A percentile compares a stretch with the other conserved stretches of the same genome.
Evolutionary conservation across 2,113 vertebrate species (phyloP).

Genomic region (Pseudolaguvia tuberculata): DNA sequence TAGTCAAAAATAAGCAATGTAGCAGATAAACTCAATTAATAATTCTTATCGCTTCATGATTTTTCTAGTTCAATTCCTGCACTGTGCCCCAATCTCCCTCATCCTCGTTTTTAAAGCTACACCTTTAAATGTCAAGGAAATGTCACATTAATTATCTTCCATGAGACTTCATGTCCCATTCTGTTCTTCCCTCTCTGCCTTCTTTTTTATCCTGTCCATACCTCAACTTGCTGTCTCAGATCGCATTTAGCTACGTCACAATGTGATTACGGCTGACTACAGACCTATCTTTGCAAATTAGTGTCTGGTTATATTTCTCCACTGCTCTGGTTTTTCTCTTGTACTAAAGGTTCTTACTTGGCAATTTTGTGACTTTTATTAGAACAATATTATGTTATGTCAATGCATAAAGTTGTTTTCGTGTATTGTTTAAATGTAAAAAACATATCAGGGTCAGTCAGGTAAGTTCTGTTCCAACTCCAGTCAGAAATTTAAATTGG

Average conservation of each 20-base stretch:
- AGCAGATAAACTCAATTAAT: background rate
- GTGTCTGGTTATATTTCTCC: conserved; percentile 37
- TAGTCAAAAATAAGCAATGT: conserved; percentile 2
- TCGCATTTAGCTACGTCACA: conserved; percentile 63
- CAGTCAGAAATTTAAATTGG: background rate
- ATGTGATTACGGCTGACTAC: conserved; percentile 59
- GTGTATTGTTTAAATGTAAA: no score
- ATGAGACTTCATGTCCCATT: conserved; percentile 59
- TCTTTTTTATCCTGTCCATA: conserved; percentile 52
- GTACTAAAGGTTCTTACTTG: background rate
- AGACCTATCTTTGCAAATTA: conserved; percentile 41
- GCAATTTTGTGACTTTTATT: conserved; percentile 17
- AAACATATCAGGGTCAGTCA: background rate
- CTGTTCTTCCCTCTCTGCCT: conserved; percentile 23
- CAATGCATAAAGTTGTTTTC: no score
- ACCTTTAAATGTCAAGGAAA: conserved; percentile 76
- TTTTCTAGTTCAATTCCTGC: conserved; percentile 24
- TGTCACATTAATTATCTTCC: conserved; percentile 76
- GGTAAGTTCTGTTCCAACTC: background rate
- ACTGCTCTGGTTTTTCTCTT: conserved; percentile 17
- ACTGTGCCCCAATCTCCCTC: conserved; percentile 26
- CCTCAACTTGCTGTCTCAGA: conserved; percentile 55
- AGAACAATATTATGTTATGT: background rate
- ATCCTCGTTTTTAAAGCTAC: conserved; percentile 55
- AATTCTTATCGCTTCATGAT: background rate